These are phyloP conservation scores for Thinocorus orbignyianus DNA, from an alignment of 2,113 vertebrate species.

Conservation along the genomic window DNA sequence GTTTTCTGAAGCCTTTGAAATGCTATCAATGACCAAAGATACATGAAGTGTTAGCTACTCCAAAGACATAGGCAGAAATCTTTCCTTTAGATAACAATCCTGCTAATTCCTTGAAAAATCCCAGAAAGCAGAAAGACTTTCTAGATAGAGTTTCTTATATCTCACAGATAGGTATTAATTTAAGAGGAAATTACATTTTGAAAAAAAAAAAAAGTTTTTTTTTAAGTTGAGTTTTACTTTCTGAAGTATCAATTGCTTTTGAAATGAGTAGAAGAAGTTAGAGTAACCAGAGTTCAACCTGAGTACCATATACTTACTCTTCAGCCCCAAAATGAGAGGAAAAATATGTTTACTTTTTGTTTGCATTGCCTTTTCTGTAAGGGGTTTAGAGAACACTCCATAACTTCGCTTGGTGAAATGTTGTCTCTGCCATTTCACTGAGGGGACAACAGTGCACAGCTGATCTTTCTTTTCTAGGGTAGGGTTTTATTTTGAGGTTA, in stretches of 20 bases:
- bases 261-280: neutral
- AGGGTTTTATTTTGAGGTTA: conserved; percentile 1
- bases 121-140: neutral
- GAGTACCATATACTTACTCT: neutral
- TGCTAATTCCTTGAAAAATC: neutral
- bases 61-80: neutral
- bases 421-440: neutral
- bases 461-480: neutral
- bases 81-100: neutral
- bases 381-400: neutral
- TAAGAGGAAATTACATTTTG: neutral
- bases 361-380: neutral
- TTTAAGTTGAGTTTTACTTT: neutral
- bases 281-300: neutral
- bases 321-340: neutral
- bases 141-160: neutral
- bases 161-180: neutral
- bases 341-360: neutral
- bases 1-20: neutral
- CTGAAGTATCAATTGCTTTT: neutral
- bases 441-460: neutral
- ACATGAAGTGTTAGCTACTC: neutral
- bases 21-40: neutral
- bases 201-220: neutral
- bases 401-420: neutral